Evolutionary conservation across 1,140 invertebrate genomes (phyloP), one percentile per base, ranked within the genome.

Genomic region (Cyphomyrmex costatus): DNA sequence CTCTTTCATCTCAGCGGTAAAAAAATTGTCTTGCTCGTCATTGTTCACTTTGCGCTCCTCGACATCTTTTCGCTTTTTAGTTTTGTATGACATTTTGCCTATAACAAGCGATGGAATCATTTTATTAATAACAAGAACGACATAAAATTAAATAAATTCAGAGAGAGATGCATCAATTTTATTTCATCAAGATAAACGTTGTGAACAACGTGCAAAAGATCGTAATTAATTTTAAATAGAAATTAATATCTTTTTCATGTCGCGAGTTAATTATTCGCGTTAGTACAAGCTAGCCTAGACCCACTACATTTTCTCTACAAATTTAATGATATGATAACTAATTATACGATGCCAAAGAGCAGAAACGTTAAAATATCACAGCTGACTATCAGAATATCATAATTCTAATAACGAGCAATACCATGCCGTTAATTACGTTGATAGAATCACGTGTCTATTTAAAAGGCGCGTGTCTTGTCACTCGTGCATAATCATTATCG

Each of bases 1-100:
- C 78, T 93, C 89, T 71, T 24, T 82, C 8, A 91, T 49, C 63
- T 91, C 86, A 36, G 91, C 89, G 7, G 91, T 84, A n/a, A 94
- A 88, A 74, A 94, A 91, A 65, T 92, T 89, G 3, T 93, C 88
- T 8, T 91, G 90, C 61, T 94, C 94, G 91, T 93, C 93, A 21
- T 91, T 71, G 42, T 86, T 65, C 5, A 78, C 10, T 2, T 56
- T 61, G 36, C 89, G 88, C 10, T 93, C 89, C 46, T 93, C 91
- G 16, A 76, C 88, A 12, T 90, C 92, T 71, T 93, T 92, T 7
- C 89, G 86, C 24, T 92, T 93, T 24, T 77, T 91, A 63, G 19
- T 85, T 51, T 66, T 89, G 60, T 86, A 87, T 7, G 92, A 86
- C 93, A 94, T 93, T 88, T 84, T 90, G 76, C 12, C 91, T 92